Base-by-base conservation (phyloP, 2,888 invertebrate species). In the Drosophila greeni region DNA sequence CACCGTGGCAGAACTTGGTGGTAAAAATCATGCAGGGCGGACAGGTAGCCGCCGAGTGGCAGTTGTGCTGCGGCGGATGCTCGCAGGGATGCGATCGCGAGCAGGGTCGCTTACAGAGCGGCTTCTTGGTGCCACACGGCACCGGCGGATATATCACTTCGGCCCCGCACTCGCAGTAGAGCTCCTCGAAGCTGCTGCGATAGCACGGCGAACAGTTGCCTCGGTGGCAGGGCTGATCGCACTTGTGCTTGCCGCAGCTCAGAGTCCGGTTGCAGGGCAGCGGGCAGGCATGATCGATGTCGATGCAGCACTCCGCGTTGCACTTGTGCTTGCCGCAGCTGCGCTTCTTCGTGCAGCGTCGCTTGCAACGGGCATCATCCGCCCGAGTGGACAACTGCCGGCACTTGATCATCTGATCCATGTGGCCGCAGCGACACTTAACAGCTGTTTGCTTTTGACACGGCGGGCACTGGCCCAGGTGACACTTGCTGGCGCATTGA, bases 321-420 rank as follows among this genome's bases (percentile, higher is more conserved):
- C 99, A 99, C 80, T 95, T 96, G 89, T 97, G 97, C 24, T 95
- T 95, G 0, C 95, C 95, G 86, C 96, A 96, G 12, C 92, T 92
- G 60, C 95, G 91, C 87, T 95, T 94, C 91, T 97, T 97, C 55
- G 93, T 94, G 87, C 99, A 99, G 77, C 95, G 94, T 84, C 94
- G 95, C 85, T 96, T 94, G 88, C 99, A 99, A 29, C 93, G 90
- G 1, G 94, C 93, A 82, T 94, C 94, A 83, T 93, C 93, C 45
- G 92, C 91, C 84, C 93, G 92, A 1, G 92, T 91, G 0, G 92
- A 92, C 11, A 96, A 88, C 53, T 95, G 92, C 0, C 90, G 90
- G 86, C 97, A 97, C 3, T 93, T 92, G 53, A 97, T 91, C 86
- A 95, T 94, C 79, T 94, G 94, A 76, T 94, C 94, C 89, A 95